Percentiles rank a stretch among this genome's conserved stretches.
Conservation (phyloP, 1,140 invertebrate species). For the Latrodectus geometricus region DNA sequence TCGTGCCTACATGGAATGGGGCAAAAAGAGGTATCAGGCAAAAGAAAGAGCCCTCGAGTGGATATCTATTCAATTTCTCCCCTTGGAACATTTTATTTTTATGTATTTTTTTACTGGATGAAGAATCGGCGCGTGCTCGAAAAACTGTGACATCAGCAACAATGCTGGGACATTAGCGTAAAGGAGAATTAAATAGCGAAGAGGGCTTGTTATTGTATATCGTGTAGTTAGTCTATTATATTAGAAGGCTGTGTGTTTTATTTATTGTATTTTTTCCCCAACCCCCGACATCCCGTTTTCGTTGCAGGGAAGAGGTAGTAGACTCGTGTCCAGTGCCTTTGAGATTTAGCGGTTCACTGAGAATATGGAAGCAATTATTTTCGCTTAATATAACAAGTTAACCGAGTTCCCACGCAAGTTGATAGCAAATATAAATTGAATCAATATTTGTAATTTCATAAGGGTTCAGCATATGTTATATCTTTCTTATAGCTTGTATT, state of each 20-base stretch:
- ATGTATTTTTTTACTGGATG: background rate
- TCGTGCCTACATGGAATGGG: background rate
- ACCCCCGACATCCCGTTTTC: background rate
- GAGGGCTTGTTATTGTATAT: slow-evolving; percentile 30
- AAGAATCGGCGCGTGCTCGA: slow-evolving; percentile 22
- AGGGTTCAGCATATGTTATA: too few relatives aligned
- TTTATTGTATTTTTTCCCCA: background rate
- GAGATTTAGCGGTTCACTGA: background rate
- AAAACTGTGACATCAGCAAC: slow-evolving; percentile 38
- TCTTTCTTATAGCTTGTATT: too few relatives aligned
- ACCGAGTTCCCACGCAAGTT: background rate
- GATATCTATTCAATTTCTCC: slow-evolving; percentile 10
- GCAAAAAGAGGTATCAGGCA: slow-evolving; percentile 9
- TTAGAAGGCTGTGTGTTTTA: slow-evolving; percentile 3
- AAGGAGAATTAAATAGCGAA: slow-evolving; percentile 20
- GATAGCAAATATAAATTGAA: background rate
- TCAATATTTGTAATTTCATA: too few relatives aligned
- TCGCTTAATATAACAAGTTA: background rate
- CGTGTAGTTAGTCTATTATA: slow-evolving; percentile 27
- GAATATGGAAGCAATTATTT: background rate
- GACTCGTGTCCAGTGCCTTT: background rate
- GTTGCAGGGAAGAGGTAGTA: background rate
- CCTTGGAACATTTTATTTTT: slow-evolving; percentile 16
- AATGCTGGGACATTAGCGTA: slow-evolving; percentile 29
- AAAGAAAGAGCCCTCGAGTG: slow-evolving; percentile 14